These are phyloP conservation scores for Andrena haemorrhoa DNA, from an alignment of 2,888 invertebrate genomes.

Conservation along the genomic window DNA sequence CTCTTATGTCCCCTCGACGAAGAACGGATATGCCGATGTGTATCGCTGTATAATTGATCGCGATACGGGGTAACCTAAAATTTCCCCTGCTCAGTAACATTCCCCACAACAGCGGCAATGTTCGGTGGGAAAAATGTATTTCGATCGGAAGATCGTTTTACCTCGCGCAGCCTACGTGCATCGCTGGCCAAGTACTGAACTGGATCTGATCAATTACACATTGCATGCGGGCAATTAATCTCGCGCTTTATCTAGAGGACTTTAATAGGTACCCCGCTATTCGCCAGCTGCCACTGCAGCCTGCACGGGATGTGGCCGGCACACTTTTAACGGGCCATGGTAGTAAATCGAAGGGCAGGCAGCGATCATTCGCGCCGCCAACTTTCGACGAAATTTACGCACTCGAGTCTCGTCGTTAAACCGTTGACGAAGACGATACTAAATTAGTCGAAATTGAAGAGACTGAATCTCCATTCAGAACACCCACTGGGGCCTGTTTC, in stretches of 20 bases:
- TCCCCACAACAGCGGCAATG: background rate
- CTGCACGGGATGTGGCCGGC: conserved; percentile 60
- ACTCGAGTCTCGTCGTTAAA: background rate
- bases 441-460: background rate
- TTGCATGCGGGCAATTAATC: conserved; percentile 79
- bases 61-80: background rate
- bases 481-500: no score
- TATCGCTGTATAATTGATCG: background rate
- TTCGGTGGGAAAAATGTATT: background rate
- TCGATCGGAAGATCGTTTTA: conserved; percentile 24
- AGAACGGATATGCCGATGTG: no score
- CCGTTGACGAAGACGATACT: background rate
- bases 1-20: no score
- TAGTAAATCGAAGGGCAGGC: conserved; percentile 56
- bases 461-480: background rate
- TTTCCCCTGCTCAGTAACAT: background rate
- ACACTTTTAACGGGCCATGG: conserved; percentile 56
- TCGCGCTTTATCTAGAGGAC: conserved; percentile 74
- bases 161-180: conserved; percentile 42
- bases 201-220: conserved; percentile 76
- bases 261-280: conserved; percentile 73
- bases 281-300: conserved; percentile 72
- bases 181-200: conserved; percentile 53
- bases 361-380: conserved; percentile 42
- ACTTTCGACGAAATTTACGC: conserved; percentile 40